Percentiles rank a stretch among this genome's conserved stretches.
Conservation (phyloP, 1,140 invertebrate genomes). For the Drosophila miranda region DNA sequence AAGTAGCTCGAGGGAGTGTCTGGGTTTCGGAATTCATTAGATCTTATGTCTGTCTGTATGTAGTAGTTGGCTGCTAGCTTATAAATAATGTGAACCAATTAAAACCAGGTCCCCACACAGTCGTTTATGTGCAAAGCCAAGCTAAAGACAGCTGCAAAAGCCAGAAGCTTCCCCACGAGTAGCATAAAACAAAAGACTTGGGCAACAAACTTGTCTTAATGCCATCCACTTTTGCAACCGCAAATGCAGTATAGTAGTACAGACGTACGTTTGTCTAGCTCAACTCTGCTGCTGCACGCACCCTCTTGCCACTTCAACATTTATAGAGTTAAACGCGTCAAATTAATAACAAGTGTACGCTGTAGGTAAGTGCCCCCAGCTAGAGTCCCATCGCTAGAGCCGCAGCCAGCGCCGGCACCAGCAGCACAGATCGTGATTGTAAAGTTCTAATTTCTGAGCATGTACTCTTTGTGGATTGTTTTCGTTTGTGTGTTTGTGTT, state of each 20-base stretch:
- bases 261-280: background rate
- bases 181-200: conserved; percentile 53
- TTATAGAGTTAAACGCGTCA: conserved; percentile 6
- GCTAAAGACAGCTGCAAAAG: conserved; percentile 17
- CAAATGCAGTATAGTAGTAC: conserved; percentile 7
- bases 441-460: conserved; percentile 33
- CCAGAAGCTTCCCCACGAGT: conserved; percentile 19
- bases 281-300: conserved; percentile 28
- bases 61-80: conserved; percentile 10
- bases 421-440: conserved; percentile 27
- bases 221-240: conserved; percentile 18
- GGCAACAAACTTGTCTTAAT: conserved; percentile 53
- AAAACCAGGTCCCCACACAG: conserved; percentile 37
- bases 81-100: conserved; percentile 50
- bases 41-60: conserved; percentile 4
- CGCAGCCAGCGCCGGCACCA: background rate
- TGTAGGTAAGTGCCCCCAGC: background rate
- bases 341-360: conserved; percentile 32
- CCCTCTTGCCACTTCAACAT: conserved; percentile 8
- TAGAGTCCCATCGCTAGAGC: too few species aligned
- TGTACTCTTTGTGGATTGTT: conserved; percentile 35
- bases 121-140: conserved; percentile 10
- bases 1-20: conserved; percentile 41
- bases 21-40: conserved; percentile 28
- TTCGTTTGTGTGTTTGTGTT: conserved; percentile 8